Conservation (phyloP, 2,113 vertebrate species). For the Hystrix cristata region DNA sequence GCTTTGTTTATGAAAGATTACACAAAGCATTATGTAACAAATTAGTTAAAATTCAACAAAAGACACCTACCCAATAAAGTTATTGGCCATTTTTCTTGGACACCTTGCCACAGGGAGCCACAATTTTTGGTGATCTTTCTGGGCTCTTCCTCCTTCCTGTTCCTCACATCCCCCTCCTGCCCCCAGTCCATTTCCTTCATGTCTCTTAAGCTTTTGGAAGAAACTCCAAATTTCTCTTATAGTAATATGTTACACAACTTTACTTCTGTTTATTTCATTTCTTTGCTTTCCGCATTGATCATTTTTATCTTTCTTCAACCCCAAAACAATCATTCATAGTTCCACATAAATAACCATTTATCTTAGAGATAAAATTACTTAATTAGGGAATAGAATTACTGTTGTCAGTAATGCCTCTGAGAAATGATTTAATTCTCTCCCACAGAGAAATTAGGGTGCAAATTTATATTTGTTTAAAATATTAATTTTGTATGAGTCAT, state of each 20-base stretch:
- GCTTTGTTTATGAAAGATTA: background rate
- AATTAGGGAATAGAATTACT: background rate
- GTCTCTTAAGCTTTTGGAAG: background rate
- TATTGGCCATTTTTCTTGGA: background rate
- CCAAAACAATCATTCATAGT: background rate
- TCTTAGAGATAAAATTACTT: background rate
- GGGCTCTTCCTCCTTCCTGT: background rate
- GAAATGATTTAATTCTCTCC: background rate
- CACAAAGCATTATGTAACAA: background rate
- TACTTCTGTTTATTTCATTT: background rate
- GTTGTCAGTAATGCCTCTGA: background rate
- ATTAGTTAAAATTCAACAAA: background rate
- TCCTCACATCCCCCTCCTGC: background rate
- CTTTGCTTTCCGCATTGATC: background rate
- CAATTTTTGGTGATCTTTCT: background rate
- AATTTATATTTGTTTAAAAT: background rate
- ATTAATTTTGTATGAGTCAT: background rate
- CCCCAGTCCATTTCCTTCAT: background rate
- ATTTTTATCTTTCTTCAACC: conserved; percentile 12
- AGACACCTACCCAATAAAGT: background rate
- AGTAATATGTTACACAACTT: background rate
- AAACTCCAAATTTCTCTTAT: background rate
- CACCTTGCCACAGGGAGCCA: rapidly evolving
- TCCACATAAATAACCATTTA: background rate
- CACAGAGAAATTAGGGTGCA: background rate